These are phyloP conservation scores for Melieria omissa DNA, from an alignment of 2,888 invertebrate species.

Conservation along the genomic window DNA sequence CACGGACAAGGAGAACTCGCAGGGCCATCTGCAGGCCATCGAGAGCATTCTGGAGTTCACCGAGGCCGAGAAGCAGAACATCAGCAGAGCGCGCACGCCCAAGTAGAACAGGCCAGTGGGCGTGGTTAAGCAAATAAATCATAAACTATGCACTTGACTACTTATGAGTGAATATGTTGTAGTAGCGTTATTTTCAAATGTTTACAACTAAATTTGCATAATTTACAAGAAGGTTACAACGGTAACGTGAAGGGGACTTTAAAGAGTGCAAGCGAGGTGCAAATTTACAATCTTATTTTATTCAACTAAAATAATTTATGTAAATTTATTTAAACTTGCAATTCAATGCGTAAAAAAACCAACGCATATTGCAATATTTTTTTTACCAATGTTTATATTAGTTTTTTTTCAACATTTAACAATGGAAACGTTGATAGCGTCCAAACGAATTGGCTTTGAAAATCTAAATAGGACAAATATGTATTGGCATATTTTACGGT, in stretches of 20 bases:
- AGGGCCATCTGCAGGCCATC: slow-evolving; percentile 86
- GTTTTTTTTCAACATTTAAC: background rate
- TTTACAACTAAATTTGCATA: too few species aligned
- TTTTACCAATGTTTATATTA: slow-evolving; percentile 4
- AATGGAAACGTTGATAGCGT: slow-evolving; percentile 3
- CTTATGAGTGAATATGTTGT: background rate
- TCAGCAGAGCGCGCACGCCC: slow-evolving; percentile 75
- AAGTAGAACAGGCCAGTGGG: slow-evolving; percentile 52
- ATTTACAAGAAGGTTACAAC: too few species aligned
- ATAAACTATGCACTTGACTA: background rate
- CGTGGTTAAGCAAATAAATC: background rate
- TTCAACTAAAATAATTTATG: slow-evolving; percentile 57
- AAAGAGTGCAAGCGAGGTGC: background rate
- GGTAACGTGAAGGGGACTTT: background rate
- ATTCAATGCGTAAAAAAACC: background rate
- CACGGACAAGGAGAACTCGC: slow-evolving; percentile 88
- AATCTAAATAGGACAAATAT: background rate
- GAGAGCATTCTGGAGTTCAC: slow-evolving; percentile 91
- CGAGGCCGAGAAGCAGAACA: slow-evolving; percentile 82
- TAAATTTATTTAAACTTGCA: slow-evolving; percentile 8
- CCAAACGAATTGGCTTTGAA: slow-evolving; percentile 13
- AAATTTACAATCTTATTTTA: slow-evolving; percentile 58
- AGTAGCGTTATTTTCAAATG: too few species aligned
- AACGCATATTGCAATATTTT: background rate
- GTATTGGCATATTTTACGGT: too few species aligned